These are phyloP conservation scores for Trachurus trachurus DNA, from an alignment of 2,797 vertebrate genomes.

Conservation along the genomic window DNA sequence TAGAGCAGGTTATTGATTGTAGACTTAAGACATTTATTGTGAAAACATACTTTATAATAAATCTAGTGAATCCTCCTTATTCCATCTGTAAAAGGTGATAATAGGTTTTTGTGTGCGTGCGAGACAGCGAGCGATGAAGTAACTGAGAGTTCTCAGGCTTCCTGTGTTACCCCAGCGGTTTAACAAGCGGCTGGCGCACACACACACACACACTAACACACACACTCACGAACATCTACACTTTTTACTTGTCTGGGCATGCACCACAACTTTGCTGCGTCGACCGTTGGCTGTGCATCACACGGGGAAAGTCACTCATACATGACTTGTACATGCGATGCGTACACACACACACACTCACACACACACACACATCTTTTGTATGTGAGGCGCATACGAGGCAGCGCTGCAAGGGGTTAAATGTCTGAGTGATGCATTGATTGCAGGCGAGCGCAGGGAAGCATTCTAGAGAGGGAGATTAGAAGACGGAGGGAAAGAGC, in stretches of 20 bases:
- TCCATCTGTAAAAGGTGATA: background rate
- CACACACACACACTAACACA: conserved; percentile 9
- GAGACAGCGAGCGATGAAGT: conserved; percentile 12
- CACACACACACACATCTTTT: conserved; percentile 35
- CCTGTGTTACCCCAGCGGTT: conserved; percentile 28
- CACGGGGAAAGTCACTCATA: conserved; percentile 48
- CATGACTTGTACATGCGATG: conserved; percentile 43
- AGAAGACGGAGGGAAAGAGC: conserved; percentile 78
- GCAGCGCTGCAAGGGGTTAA: conserved; percentile 83
- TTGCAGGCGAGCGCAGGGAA: conserved; percentile 85
- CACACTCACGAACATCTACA: conserved; percentile 29
- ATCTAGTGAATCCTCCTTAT: conserved; percentile 16
- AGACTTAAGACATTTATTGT: conserved; percentile 6
- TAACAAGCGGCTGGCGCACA: background rate
- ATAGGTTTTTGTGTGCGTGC: background rate
- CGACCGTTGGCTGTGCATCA: conserved; percentile 18
- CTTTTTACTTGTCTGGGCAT: conserved; percentile 56
- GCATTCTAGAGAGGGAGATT: conserved; percentile 86
- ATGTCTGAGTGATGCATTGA: conserved; percentile 87
- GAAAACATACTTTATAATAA: background rate
- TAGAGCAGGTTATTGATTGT: background rate
- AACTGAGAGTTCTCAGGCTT: conserved; percentile 17
- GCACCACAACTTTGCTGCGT: conserved; percentile 46
- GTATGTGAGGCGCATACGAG: conserved; percentile 34
- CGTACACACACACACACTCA: background rate